These are phyloP conservation scores for Oscheius sp. DNA, from an alignment of 2,888 invertebrate species.

Conservation along the genomic window DNA sequence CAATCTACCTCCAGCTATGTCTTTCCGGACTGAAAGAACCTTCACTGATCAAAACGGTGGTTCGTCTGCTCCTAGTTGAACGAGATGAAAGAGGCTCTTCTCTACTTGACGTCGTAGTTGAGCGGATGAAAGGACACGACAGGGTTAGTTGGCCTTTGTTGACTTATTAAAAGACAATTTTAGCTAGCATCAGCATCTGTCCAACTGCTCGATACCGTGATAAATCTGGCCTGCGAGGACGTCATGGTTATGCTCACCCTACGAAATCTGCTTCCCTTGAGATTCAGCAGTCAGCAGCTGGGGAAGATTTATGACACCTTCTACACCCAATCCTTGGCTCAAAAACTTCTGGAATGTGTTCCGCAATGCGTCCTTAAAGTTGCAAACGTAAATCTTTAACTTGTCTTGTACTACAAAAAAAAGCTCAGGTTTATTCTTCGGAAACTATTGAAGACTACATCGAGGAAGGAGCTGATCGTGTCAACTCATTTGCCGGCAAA, in stretches of 20 bases:
- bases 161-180: neutral
- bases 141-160: slow-evolving; percentile 38
- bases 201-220: slow-evolving; percentile 88
- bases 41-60: slow-evolving; percentile 80
- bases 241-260: slow-evolving; percentile 79
- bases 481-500: slow-evolving; percentile 43
- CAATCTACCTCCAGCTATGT: slow-evolving; percentile 82
- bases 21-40: slow-evolving; percentile 88
- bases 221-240: slow-evolving; percentile 94
- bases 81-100: slow-evolving; percentile 85
- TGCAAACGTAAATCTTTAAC: slow-evolving; percentile 41
- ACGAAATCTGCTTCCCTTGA: slow-evolving; percentile 49
- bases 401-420: neutral
- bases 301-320: slow-evolving; percentile 16
- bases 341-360: slow-evolving; percentile 52
- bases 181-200: slow-evolving; percentile 85
- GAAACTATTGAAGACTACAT: slow-evolving; percentile 42
- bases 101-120: slow-evolving; percentile 76
- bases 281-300: slow-evolving; percentile 43
- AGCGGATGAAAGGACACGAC: slow-evolving; percentile 50
- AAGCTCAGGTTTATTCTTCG: slow-evolving; percentile 35
- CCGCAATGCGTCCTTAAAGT: slow-evolving; percentile 51
- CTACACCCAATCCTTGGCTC: slow-evolving; percentile 38
- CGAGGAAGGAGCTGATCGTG: slow-evolving; percentile 42
- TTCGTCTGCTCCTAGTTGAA: slow-evolving; percentile 82